Conservation (phyloP, 1,140 invertebrate species). For the Macrotrachela quadricornifera region DNA sequence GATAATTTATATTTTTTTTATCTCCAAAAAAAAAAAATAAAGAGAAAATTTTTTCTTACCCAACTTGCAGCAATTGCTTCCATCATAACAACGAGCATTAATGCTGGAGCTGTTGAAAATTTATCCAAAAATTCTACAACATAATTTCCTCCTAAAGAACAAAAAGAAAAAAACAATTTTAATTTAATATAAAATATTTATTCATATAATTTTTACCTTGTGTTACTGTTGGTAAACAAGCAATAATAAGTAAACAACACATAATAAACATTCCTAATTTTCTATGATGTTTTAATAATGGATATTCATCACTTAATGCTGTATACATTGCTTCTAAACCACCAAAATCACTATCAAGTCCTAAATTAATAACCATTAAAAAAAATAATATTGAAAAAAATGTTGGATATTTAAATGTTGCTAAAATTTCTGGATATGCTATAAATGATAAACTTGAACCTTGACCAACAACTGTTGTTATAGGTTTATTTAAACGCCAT, state of each 20-base stretch:
- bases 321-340: constrained; percentile 7
- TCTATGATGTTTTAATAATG: background rate
- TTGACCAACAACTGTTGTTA: constrained; percentile 17
- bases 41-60: background rate
- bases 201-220: background rate
- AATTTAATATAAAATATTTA: no score
- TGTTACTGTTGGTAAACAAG: constrained; percentile 6
- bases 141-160: constrained; percentile 1
- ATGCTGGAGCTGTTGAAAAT: constrained; percentile 1
- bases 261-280: background rate
- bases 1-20: no score
- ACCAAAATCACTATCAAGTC: constrained; percentile 3
- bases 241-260: background rate
- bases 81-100: constrained; percentile 6
- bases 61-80: constrained; percentile 4
- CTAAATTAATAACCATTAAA: constrained; percentile 61
- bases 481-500: background rate
- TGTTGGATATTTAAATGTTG: constrained; percentile 62
- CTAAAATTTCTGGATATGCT: constrained; percentile 64
- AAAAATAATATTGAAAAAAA: constrained; percentile 69
- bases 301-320: background rate
- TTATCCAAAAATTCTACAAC: constrained; percentile 2
- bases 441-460: constrained; percentile 67
- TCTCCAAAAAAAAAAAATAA: no score
- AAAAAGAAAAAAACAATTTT: background rate